Evolutionary conservation across 2,888 invertebrate species (phyloP).

Genomic region (Phrixothrix hirtus): DNA sequence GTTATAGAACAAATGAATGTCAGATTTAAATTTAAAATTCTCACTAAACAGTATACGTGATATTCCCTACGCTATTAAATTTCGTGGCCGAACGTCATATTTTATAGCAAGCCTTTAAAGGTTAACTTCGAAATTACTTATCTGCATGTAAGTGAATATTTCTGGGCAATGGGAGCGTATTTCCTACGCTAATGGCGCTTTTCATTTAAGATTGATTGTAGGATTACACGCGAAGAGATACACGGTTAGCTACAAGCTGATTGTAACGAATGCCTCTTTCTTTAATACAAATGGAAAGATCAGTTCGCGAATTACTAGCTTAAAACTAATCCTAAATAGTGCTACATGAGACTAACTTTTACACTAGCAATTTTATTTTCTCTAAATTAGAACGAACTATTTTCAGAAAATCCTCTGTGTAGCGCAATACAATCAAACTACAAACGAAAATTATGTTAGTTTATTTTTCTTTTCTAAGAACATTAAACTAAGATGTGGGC

Average conservation of each 20-base stretch:
- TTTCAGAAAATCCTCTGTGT: slow-evolving; percentile 15
- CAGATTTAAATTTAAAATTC: background rate
- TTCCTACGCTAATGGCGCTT: slow-evolving; percentile 44
- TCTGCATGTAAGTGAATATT: slow-evolving; percentile 40
- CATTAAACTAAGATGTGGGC: slow-evolving; percentile 35
- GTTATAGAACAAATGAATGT: no score
- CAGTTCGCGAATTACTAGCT: slow-evolving; percentile 8
- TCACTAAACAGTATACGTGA: background rate
- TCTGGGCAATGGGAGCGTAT: slow-evolving; percentile 32
- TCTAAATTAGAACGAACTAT: slow-evolving; percentile 34
- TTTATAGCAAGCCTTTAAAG: slow-evolving; percentile 18
- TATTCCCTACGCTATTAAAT: slow-evolving; percentile 8
- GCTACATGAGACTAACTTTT: slow-evolving; percentile 25
- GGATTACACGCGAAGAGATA: slow-evolving; percentile 44
- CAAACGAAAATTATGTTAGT: no score
- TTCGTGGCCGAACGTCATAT: slow-evolving; percentile 21
- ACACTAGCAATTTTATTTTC: slow-evolving; percentile 22
- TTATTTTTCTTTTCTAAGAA: slow-evolving; percentile 43
- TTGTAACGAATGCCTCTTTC: slow-evolving; percentile 7
- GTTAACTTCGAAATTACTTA: slow-evolving; percentile 37
- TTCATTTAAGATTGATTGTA: slow-evolving; percentile 42
- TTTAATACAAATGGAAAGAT: slow-evolving; percentile 6
- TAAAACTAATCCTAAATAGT: slow-evolving; percentile 30
- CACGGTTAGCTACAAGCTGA: slow-evolving; percentile 29
- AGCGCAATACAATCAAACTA: slow-evolving; percentile 1